Percentiles rank a stretch among this genome's conserved stretches.
Evolutionary conservation across 2,797 vertebrate genomes (phyloP).

Genomic region (Coendou prehensilis): DNA sequence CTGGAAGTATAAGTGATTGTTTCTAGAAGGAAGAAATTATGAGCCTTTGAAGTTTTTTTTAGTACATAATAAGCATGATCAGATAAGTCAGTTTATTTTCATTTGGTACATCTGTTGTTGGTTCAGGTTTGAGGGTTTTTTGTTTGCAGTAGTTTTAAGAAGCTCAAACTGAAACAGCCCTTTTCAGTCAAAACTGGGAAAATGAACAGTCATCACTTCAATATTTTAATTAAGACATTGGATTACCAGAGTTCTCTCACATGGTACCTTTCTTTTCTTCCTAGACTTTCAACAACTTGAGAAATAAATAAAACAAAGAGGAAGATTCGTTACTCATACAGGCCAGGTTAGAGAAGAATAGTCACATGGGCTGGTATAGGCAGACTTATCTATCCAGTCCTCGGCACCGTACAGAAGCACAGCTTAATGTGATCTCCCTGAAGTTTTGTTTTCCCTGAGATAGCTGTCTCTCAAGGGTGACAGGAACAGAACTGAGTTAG

Average conservation of each 20-base stretch:
- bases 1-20: conserved; percentile 44
- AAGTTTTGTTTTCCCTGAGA: not conserved
- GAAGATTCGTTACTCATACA: conserved; percentile 25
- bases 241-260: not conserved
- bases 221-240: conserved; percentile 58
- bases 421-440: not conserved
- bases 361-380: not conserved
- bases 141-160: conserved; percentile 68
- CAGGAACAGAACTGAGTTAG: not conserved
- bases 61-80: conserved; percentile 39
- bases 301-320: conserved; percentile 29
- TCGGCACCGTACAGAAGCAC: not conserved
- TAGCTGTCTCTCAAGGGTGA: not conserved
- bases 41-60: conserved; percentile 31
- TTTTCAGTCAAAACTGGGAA: conserved; percentile 66
- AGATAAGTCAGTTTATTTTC: conserved; percentile 76
- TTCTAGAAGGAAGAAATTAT: conserved; percentile 47
- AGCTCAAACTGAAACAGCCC: conserved; percentile 60
- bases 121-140: conserved; percentile 59
- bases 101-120: conserved; percentile 74
- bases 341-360: conserved; percentile 2
- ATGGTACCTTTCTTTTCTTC: not conserved
- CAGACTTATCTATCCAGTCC: not conserved
- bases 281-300: conserved; percentile 56
- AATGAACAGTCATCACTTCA: conserved; percentile 36